Base-by-base conservation (phyloP, 2,797 vertebrate genomes). In the Tauraco hartlaubi region DNA sequence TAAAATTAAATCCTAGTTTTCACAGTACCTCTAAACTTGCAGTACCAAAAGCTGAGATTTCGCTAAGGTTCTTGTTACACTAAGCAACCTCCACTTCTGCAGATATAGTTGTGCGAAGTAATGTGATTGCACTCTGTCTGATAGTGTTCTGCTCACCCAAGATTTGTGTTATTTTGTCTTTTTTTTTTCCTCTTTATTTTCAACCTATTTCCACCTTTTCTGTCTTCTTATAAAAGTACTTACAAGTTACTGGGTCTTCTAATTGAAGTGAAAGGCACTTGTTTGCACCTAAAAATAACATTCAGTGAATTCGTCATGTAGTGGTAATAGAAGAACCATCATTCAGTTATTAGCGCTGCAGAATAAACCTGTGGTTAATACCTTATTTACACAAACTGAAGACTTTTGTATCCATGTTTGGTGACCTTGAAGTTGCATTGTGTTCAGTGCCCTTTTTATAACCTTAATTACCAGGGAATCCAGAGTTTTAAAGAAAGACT, bases 381-480 rank as follows among this genome's bases (percentile, higher is more conserved):
- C 85, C 72, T 97, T 97, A 97, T 97, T 98, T 97, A 98, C 91
- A 92, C 95, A 97, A 96, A 95, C 91, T 48, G 80, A 95, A 97
- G 87, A 93, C 20, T 96, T 94, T 94, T 97, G 86, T 92, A 96
- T 97, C 94, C 71, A 51, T 92, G n/a, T 92, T 56, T 73, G 94
- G 75, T 0, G 75, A 97, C 97, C 98, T 98, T 98, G 97, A 97
- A 96, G 91, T 76, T 88, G 69, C 83, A 92, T 97, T 97, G 81
- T 97, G 79, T 75, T 97, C 77, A 54, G 61, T 97, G 95, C 95
- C 97, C 97, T 98, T 98, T 98, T 96, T 97, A 95, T 97, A 98
- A 97, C 97, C 97, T 98, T 98, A 98, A 98, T 98, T 98, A 98
- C 96, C 56, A 49, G 96, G 89, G 95, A 98, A 97, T 95, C 96